A percentile compares a stretch with the other conserved stretches of the same genome.
These are phyloP conservation scores for Shargacucullia verbasci DNA, from an alignment of 2,888 invertebrate species.

Conservation along the genomic window DNA sequence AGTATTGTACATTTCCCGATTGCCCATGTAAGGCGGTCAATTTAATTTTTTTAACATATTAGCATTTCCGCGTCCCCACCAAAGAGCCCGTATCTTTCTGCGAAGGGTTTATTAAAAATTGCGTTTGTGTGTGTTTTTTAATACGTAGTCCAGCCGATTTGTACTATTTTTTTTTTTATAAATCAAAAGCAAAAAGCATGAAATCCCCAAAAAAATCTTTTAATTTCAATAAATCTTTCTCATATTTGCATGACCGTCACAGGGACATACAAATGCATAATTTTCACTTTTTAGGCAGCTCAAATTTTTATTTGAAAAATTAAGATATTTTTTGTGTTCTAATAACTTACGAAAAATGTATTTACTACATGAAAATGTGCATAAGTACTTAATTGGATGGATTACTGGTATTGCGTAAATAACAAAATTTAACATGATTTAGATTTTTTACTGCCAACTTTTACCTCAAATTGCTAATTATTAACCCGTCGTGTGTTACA, in stretches of 20 bases:
- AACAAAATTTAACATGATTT: slow-evolving; percentile 64
- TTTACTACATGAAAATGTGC: too few species aligned
- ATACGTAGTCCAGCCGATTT: slow-evolving; percentile 75
- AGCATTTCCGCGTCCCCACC: slow-evolving; percentile 23
- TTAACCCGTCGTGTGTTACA: slow-evolving; percentile 39
- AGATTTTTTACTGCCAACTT: slow-evolving; percentile 46
- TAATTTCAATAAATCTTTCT: background rate
- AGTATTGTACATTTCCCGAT: too few species aligned
- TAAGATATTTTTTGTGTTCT: background rate
- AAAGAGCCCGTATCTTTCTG: slow-evolving; percentile 41
- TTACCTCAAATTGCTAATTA: slow-evolving; percentile 23
- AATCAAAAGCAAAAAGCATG: slow-evolving; percentile 33
- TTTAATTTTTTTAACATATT: background rate
- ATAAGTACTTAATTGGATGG: slow-evolving; percentile 72
- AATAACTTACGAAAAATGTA: slow-evolving; percentile 1
- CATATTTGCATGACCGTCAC: slow-evolving; percentile 34
- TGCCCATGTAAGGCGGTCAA: too few species aligned
- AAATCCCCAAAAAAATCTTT: background rate
- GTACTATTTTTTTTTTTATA: slow-evolving; percentile 20
- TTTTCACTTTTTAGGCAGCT: background rate
- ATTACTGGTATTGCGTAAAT: slow-evolving; percentile 65
- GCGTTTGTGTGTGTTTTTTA: slow-evolving; percentile 63
- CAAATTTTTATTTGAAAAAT: background rate
- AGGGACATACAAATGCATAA: background rate
- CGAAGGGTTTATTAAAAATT: slow-evolving; percentile 44